Base-by-base conservation (phyloP, 2,888 invertebrate species). In the Pristionchus mayeri region DNA sequence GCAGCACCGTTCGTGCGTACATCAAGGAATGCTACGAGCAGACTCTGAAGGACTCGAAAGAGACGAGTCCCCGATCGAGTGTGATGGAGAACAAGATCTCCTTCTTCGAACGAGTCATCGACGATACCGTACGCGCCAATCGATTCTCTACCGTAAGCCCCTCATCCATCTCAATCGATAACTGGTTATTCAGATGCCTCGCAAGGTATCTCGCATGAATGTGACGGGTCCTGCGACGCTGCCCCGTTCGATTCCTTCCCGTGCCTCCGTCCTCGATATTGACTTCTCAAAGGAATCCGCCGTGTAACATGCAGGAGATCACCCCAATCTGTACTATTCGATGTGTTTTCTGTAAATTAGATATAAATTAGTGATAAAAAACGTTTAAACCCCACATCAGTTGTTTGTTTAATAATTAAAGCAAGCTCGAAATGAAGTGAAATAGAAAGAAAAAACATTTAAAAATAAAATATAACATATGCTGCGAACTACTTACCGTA, bases 321-420 rank as follows among this genome's bases (percentile, higher is more conserved):
- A 44, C n/a, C n/a, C 21, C 21, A 50, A 71, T 7, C 82, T 63
- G 85, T 50, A 50, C 48, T 27, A 76, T 50, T 82, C 85, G 54
- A 67, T 71, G 71, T 71, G 21, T 71, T 71, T 40, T 16, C 71
- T 71, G 71, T 52, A 85, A 84, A 57, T 63, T 81, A 80, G n/a
- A n/a, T n/a, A n/a, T n/a, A n/a, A n/a, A n/a, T n/a, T n/a, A n/a
- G n/a, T n/a, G n/a, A n/a, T n/a, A n/a, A n/a, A n/a, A n/a, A n/a
- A n/a, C n/a, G n/a, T n/a, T n/a, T n/a, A n/a, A n/a, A n/a, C n/a
- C n/a, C n/a, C n/a, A n/a, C n/a, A n/a, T n/a, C n/a, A n/a, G n/a
- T n/a, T n/a, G n/a, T n/a, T n/a, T n/a, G n/a, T n/a, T n/a, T n/a
- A n/a, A n/a, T n/a, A n/a, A n/a, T n/a, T n/a, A n/a, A n/a, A n/a